Conservation (phyloP, 2,797 vertebrate genomes). For the Craterocephalus amniculus region DNA sequence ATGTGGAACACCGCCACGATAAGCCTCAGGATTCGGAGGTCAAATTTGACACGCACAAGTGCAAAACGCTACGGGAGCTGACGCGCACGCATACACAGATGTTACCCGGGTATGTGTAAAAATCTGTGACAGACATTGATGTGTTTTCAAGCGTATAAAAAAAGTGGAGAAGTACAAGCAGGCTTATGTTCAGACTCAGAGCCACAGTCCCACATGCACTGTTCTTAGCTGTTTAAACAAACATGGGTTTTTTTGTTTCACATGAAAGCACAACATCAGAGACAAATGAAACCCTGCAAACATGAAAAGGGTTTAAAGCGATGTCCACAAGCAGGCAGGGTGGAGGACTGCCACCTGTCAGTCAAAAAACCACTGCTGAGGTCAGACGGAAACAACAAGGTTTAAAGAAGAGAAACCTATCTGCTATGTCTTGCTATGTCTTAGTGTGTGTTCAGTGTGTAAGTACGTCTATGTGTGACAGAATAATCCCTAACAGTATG, state of each 20-base stretch:
- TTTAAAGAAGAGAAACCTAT: slow-evolving; percentile 17
- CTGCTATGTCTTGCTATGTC: slow-evolving; percentile 8
- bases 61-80: slow-evolving; percentile 37
- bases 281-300: slow-evolving; percentile 27
- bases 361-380: slow-evolving; percentile 56
- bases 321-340: slow-evolving; percentile 33
- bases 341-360: slow-evolving; percentile 42
- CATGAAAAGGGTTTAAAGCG: slow-evolving; percentile 57
- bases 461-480: slow-evolving; percentile 24
- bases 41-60: slow-evolving; percentile 75
- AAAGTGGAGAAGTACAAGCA: slow-evolving; percentile 12
- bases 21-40: slow-evolving; percentile 90
- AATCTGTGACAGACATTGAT: slow-evolving; percentile 46
- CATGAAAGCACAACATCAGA: slow-evolving; percentile 15
- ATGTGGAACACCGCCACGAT: slow-evolving; percentile 90
- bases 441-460: slow-evolving; percentile 35
- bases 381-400: slow-evolving; percentile 50
- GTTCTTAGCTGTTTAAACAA: slow-evolving; percentile 34
- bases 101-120: slow-evolving; percentile 30
- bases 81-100: slow-evolving; percentile 15
- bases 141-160: slow-evolving; percentile 40
- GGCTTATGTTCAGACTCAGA: slow-evolving; percentile 10
- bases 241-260: slow-evolving; percentile 13
- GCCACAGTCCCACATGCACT: slow-evolving; percentile 33
- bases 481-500: slow-evolving; percentile 53